phyloP scores from a whole-genome alignment of 2,113 vertebrate species.

The Atherinomorus stipes region DNA sequence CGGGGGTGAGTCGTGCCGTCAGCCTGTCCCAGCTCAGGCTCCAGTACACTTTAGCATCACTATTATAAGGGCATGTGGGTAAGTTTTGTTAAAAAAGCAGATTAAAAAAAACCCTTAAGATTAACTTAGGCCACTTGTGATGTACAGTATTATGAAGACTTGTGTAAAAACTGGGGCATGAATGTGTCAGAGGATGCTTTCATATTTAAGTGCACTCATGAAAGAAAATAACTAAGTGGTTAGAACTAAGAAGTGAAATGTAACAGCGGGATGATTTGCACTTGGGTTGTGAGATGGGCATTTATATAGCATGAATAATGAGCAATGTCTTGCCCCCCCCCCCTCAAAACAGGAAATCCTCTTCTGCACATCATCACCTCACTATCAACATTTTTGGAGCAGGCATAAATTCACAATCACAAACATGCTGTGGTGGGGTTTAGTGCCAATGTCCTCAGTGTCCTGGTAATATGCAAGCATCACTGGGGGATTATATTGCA shows the following conservation, averaged over 20 bases:
- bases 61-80: slow-evolving; percentile 29
- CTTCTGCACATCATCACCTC: background rate
- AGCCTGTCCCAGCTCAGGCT: slow-evolving; percentile 22
- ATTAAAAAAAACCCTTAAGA: slow-evolving; percentile 7
- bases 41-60: background rate
- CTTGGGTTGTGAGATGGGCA: background rate
- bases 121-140: slow-evolving; percentile 7
- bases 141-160: background rate
- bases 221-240: background rate
- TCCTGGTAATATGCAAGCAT: slow-evolving; percentile 79
- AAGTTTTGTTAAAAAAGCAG: slow-evolving; percentile 16
- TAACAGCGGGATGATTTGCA: background rate
- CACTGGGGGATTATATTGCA: slow-evolving; percentile 80
- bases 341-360: background rate
- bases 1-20: slow-evolving; percentile 22
- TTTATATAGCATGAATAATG: background rate
- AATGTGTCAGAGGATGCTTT: background rate
- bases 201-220: background rate
- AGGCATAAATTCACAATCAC: slow-evolving; percentile 11
- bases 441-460: slow-evolving; percentile 75
- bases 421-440: slow-evolving; percentile 54
- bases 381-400: slow-evolving; percentile 10
- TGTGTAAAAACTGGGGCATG: background rate
- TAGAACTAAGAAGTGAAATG: background rate
- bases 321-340: background rate